Percentiles rank a stretch among this genome's conserved stretches.
phyloP scores from a whole-genome alignment of 1,140 invertebrate genomes.

The Phymastichus coffea region DNA sequence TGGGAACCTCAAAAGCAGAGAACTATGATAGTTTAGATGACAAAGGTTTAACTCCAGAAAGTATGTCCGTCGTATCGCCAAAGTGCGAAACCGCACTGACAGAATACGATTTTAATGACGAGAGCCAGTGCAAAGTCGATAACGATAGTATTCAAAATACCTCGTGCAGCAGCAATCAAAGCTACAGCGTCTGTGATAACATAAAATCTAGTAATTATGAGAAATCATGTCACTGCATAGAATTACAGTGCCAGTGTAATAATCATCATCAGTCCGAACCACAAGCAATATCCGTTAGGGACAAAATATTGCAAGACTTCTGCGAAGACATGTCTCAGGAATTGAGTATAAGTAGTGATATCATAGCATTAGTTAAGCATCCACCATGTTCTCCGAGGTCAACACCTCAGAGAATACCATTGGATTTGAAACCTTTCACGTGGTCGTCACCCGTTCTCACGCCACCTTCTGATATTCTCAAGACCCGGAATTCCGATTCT shows the following conservation, averaged over 20 bases:
- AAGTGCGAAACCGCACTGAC: constrained; percentile 37
- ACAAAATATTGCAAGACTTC: constrained; percentile 55
- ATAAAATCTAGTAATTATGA: constrained; percentile 42
- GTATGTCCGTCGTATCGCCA: constrained; percentile 35
- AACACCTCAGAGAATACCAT: constrained; percentile 49
- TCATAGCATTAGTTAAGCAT: constrained; percentile 53
- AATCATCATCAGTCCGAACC: constrained; percentile 37
- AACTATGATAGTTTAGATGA: constrained; percentile 42
- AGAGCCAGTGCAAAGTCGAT: constrained; percentile 36
- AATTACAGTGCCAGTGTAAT: constrained; percentile 38
- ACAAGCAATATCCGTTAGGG: constrained; percentile 49
- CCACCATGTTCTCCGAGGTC: constrained; percentile 51
- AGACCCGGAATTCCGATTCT: constrained; percentile 51
- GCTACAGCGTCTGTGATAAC: constrained; percentile 50
- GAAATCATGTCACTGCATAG: constrained; percentile 41
- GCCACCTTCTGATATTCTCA: constrained; percentile 52
- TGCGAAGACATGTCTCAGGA: constrained; percentile 54
- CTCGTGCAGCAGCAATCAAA: constrained; percentile 45
- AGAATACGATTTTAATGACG: constrained; percentile 44
- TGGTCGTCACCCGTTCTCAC: constrained; percentile 45
- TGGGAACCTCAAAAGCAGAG: constrained; percentile 42
- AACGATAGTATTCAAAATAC: constrained; percentile 41
- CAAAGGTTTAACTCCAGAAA: constrained; percentile 40
- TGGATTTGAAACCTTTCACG: constrained; percentile 40
- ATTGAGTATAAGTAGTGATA: constrained; percentile 50